Evolutionary conservation across 2,888 invertebrate species (phyloP), one percentile per base, ranked within the genome.

Genomic region (Philereme transversata): DNA sequence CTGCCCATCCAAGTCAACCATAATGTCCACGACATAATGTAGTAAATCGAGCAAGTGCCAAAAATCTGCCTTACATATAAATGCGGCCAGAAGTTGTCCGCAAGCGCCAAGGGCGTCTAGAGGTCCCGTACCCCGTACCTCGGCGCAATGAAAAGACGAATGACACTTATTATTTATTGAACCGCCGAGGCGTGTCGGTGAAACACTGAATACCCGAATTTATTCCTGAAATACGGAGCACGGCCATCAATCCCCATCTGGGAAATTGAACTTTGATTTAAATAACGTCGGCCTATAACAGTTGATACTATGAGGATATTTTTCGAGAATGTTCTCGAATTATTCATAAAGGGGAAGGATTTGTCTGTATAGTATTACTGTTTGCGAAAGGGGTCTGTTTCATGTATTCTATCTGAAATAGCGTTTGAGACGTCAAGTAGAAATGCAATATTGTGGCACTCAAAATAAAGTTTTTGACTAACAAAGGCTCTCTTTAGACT

Each of bases 81-180:
- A 36, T 36, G 8, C 6, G 47, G 41, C 45, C 48, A 41, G 45
- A 60, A 58, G 64, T 61, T 62, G 38, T 41, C 61, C 63, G 35
- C 44, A 38, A 49, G 54, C 66, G 46, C 64, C 70, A 79, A 87
- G 85, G 87, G 74, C 82, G 87, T 86, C 86, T 87, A 69, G 84
- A 86, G 87, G 86, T 84, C 85, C 67, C 69, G 40, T 22, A 22
- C 22, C 22, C 22, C 22, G 62, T 65, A 62, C 60, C 53, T 57
- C 59, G 50, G 60, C 65, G 62, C 69, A 50, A 65, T 78, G 77
- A 76, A 81, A 81, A 84, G 81, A 83, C 81, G 76, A 83, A 84
- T 81, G 81, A 76, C 81, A 77, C 77, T 80, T 82, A 79, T 83
- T 83, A 83, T 85, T 83, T 83, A 83, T 82, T 75, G 78, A 79